Base-by-base conservation (phyloP, 2,113 vertebrate genomes). In the Oenanthe melanoleuca region DNA sequence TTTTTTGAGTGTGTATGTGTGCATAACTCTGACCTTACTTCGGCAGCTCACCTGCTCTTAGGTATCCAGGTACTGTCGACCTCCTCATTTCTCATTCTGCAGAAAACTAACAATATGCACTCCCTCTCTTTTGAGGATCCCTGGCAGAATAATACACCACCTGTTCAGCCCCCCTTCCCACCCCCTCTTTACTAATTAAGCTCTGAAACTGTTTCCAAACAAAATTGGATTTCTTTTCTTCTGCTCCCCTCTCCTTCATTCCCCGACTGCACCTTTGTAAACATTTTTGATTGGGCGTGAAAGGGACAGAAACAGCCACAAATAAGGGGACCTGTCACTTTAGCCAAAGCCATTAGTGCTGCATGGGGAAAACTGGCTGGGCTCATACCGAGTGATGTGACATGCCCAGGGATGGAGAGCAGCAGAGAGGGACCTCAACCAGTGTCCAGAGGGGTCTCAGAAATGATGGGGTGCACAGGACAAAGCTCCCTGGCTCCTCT, bases 121-220 rank as follows among this genome's bases (percentile, higher is more conserved):
- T 92, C 53, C 42, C 71, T 96, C 88, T 42, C 78, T 93, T 96
- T 85, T 96, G 94, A 95, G 86, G 85, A 94, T 94, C 86, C 88
- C 88, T 97, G 96, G 96, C 96, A 97, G 96, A 97, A 95, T 96
- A 97, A 97, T 94, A 83, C 89, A 80, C 96, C 96, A 97, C 96
- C 97, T 97, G 97, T 97, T 97, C 95, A 56, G 83, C 29, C 86
- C 91, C 80, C 65, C 63, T 80, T 80, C 33, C 65, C 49, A 25
- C 92, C 80, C 91, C 95, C 95, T 80, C 88, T 86, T 88, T 44
- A 61, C 92, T 96, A 97, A 97, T 97, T 97, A 97, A 96, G 95
- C 93, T 90, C 95, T 96, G 91, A 97, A 96, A 96, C 84, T 90
- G 92, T 96, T 96, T 96, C 94, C 96, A 92, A 94, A 96, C 94